Base-by-base conservation (phyloP, 1,140 invertebrate genomes). In the Manduca sexta region DNA sequence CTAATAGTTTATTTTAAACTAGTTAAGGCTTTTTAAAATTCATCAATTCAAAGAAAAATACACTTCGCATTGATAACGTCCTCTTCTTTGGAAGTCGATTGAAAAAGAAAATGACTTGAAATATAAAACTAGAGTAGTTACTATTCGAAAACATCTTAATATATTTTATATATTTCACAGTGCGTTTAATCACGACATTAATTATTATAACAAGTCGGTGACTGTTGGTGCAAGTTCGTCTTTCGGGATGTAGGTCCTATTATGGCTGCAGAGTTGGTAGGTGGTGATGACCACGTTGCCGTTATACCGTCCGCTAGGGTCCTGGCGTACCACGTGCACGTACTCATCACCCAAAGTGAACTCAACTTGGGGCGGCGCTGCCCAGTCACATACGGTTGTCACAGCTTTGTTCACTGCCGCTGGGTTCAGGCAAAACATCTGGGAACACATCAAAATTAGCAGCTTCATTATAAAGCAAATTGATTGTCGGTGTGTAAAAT, bases 231-330 rank as follows among this genome's bases (percentile, higher is more conserved):
- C 12, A 16, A 49, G n/a, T 0, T 40, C 12, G 31, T 45, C 18
- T 11, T n/a, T 1, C 12, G 16, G 35, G 10, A 17, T 13, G 26
- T 43, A 43, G 2, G 60, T 44, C 17, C 64, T 68, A 13, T 76
- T 73, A 30, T 82, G 78, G 29, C 60, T 70, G 51, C 78, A 82
- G 1, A 74, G 51, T 45, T 83, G 79, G 42, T 77, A 80, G 0
- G 76, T 83, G 34, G 47, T 75, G 30, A 80, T 83, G 39, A 78
- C 65, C 10, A 74, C 78, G 49, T 74, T 78, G n/a, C 78, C 78
- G 0, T 59, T 47, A 50, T 54, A 82, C 4, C 59, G 41, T 0
- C 69, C 68, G 0, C 60, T 66, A 1, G 76, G 76, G 40, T 82
- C 78, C 33, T 76, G 74, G 3, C 78, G 70, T 1, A 79, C 64